Percentiles rank a stretch among this genome's conserved stretches.
phyloP scores from a whole-genome alignment of 2,113 vertebrate genomes.

The Solea senegalensis region DNA sequence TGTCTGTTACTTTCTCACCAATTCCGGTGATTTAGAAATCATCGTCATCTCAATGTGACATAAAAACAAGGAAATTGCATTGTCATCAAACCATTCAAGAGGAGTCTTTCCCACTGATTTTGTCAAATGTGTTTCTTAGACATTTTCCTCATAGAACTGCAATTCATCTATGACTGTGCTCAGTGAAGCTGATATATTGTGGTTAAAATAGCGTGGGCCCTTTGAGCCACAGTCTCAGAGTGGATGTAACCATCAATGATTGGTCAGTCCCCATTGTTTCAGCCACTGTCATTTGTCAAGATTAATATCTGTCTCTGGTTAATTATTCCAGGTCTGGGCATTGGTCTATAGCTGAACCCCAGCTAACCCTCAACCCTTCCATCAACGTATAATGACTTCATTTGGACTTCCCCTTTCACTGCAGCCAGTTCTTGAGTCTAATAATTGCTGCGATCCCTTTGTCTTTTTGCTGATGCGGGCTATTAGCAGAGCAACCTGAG shows the following conservation, averaged over 20 bases:
- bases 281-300: slow-evolving; percentile 69
- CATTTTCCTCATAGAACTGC: slow-evolving; percentile 14
- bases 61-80: slow-evolving; percentile 38
- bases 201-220: slow-evolving; percentile 54
- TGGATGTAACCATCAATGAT: slow-evolving; percentile 71
- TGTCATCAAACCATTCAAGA: slow-evolving; percentile 21
- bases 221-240: slow-evolving; percentile 47
- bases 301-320: slow-evolving; percentile 80
- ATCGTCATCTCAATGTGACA: neutral
- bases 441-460: slow-evolving; percentile 70
- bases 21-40: neutral
- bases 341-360: slow-evolving; percentile 74
- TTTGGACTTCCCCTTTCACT: slow-evolving; percentile 73
- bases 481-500: slow-evolving; percentile 72
- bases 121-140: slow-evolving; percentile 38
- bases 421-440: slow-evolving; percentile 64
- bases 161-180: slow-evolving; percentile 53
- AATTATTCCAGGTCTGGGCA: slow-evolving; percentile 75
- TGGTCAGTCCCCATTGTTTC: slow-evolving; percentile 67
- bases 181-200: slow-evolving; percentile 53
- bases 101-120: slow-evolving; percentile 2
- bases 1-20: neutral
- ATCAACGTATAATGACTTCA: slow-evolving; percentile 78
- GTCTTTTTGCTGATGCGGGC: slow-evolving; percentile 80
- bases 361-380: slow-evolving; percentile 63